Base-by-base conservation (phyloP, 2,797 vertebrate genomes). In the Bovichtus variegatus region DNA sequence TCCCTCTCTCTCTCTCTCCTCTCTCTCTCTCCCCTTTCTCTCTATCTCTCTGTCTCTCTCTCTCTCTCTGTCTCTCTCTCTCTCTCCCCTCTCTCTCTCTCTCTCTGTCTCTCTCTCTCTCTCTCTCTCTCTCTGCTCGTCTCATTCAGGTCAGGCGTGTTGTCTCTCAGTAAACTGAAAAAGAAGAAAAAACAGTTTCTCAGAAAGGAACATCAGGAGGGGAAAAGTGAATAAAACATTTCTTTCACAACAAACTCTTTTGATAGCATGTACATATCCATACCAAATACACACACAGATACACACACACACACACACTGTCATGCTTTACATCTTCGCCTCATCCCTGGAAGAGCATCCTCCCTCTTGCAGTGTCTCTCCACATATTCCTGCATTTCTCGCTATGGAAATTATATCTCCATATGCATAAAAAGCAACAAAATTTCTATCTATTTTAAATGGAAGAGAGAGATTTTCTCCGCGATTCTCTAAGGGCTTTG, bases 171-270 rank as follows among this genome's bases (percentile, higher is more conserved):
- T 78, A 75, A 87, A 88, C 70, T 15, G 27, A 18, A 13, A 23
- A 36, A 23, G n/a, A n/a, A n/a, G n/a, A 57, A 79, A 71, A 50
- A 74, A 86, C 38, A 6, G 18, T 50, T 50, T 83, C 66, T 75
- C 61, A 72, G 43, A 73, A 64, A 74, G 51, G 47, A 70, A 74
- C 77, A 62, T 69, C 81, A 71, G 67, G 64, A 61, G 69, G 61
- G 65, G 7, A 62, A 80, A 65, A 44, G 78, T 73, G 81, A 83
- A 84, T 81, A 86, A 91, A 87, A 81, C 75, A 86, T 84, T 76
- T 86, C 38, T 66, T 57, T 74, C 60, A 65, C 57, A 71, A 71
- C 64, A 82, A 71, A 84, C 66, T 55, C 31, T 74, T 79, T 53
- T 70, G 65, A 78, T 72, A 76, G 44, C 59, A 53, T 36, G 29